Evolutionary conservation across 2,888 invertebrate genomes (phyloP).

Genomic region (Gastrophysa polygoni): DNA sequence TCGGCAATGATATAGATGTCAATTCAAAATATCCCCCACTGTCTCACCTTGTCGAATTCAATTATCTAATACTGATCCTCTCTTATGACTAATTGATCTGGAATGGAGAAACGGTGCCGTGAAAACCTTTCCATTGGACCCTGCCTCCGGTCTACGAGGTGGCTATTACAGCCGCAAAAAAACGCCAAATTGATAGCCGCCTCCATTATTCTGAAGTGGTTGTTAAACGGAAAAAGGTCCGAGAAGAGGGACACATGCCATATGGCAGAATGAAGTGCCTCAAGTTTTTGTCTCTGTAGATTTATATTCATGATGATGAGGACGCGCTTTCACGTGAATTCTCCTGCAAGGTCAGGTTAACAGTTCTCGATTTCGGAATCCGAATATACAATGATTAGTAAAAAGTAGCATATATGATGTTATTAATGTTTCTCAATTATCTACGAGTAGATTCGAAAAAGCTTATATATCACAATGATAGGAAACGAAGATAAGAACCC

Average conservation of each 20-base stretch:
- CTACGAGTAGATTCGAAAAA: no score
- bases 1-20: no score
- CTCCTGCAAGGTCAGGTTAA: neutral
- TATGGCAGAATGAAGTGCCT: slow-evolving; percentile 41
- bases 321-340: neutral
- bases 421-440: no score
- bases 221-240: slow-evolving; percentile 50
- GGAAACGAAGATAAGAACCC: no score
- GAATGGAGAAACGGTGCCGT: neutral
- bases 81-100: neutral
- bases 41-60: neutral
- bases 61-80: neutral
- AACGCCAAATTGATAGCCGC: slow-evolving; percentile 53
- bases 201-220: slow-evolving; percentile 54
- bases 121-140: slow-evolving; percentile 14
- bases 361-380: neutral
- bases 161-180: slow-evolving; percentile 40
- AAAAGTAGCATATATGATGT: no score
- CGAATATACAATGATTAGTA: neutral
- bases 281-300: slow-evolving; percentile 43
- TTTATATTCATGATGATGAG: slow-evolving; percentile 44
- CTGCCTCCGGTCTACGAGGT: no score
- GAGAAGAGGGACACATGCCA: slow-evolving; percentile 43
- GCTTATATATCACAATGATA: no score
- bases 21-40: neutral